phyloP scores from a whole-genome alignment of 2,888 invertebrate genomes.

The Liodrosophila aerea region DNA sequence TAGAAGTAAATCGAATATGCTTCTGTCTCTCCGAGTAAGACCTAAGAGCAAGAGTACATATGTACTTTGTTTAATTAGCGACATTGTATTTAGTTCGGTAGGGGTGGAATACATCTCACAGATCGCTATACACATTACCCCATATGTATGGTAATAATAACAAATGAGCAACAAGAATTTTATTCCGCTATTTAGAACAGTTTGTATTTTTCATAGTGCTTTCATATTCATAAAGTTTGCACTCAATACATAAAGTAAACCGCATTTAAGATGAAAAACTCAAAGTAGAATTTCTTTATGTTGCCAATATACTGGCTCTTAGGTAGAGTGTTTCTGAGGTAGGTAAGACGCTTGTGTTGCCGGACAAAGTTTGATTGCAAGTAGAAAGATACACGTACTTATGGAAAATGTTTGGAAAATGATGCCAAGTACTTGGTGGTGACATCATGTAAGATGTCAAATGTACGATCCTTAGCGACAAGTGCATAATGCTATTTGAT shows the following conservation, averaged over 20 bases:
- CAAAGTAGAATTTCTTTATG: conserved; percentile 3
- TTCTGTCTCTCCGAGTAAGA: no score
- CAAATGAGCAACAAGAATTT: no score
- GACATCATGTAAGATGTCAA: conserved; percentile 4
- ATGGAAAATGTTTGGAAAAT: no score
- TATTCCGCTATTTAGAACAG: no score
- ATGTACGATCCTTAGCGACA: conserved; percentile 39
- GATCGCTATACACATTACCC: no score
- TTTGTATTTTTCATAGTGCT: no score
- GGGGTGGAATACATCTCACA: no score
- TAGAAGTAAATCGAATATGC: no score
- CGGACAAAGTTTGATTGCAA: conserved; percentile 13
- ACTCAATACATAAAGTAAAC: conserved; percentile 1
- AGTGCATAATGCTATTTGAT: conserved; percentile 53
- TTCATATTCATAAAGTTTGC: background rate
- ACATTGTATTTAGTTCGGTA: no score
- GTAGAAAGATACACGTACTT: background rate
- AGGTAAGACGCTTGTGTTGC: conserved; percentile 10
- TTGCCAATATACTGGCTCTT: conserved; percentile 2
- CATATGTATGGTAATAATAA: no score
- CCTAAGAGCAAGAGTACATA: no score
- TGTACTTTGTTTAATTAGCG: no score
- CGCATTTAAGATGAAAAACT: conserved; percentile 13
- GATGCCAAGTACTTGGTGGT: background rate
- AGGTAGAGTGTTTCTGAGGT: background rate